Conservation (phyloP, 1,140 invertebrate genomes). For the Trachymyrmex cornetzi region DNA sequence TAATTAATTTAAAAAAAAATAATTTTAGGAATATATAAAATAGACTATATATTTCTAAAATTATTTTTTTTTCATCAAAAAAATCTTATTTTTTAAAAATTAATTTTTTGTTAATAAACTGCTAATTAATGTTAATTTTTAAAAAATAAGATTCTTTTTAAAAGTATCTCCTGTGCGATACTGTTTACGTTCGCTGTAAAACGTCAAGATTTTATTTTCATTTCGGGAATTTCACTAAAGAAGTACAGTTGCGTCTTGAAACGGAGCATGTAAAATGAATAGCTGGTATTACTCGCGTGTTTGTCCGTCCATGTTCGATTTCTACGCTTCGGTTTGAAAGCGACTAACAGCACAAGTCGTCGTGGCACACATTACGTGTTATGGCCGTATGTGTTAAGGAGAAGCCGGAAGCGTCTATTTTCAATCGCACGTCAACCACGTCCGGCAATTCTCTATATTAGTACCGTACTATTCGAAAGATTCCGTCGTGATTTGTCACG, state of each 20-base stretch:
- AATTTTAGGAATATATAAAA: no score
- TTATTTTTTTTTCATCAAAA: no score
- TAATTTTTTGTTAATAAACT: no score
- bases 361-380: constrained; percentile 68
- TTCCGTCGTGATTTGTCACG: constrained; percentile 37
- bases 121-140: no score
- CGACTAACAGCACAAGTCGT: constrained; percentile 48
- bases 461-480: constrained; percentile 51
- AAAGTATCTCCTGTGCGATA: no score
- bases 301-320: constrained; percentile 40
- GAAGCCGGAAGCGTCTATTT: constrained; percentile 75
- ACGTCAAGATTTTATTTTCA: background rate
- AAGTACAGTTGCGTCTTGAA: background rate
- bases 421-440: constrained; percentile 70
- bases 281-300: background rate
- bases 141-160: no score
- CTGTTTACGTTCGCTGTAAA: background rate
- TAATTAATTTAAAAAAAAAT: no score
- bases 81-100: no score
- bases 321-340: constrained; percentile 52
- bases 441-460: constrained; percentile 71
- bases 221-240: background rate
- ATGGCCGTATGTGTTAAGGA: constrained; percentile 56
- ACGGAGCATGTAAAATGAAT: background rate
- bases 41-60: no score